A percentile compares a stretch with the other conserved stretches of the same genome.
Evolutionary conservation across 2,888 invertebrate genomes (phyloP).

Genomic region (Anthophora plumipes): DNA sequence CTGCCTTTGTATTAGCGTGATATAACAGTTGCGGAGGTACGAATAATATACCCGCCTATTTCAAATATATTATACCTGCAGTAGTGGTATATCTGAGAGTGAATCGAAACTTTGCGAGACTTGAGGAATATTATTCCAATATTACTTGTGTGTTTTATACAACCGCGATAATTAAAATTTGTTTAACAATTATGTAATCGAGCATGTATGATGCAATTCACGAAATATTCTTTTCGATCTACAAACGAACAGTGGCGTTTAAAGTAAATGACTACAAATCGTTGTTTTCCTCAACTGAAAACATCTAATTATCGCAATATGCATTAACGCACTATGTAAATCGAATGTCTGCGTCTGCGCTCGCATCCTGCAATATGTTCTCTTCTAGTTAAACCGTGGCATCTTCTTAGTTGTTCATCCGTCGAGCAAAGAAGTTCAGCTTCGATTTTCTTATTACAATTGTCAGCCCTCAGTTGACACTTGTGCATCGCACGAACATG

Average conservation of each 20-base stretch:
- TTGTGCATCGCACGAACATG: slow-evolving; percentile 21
- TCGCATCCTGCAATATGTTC: slow-evolving; percentile 64
- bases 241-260: not conserved
- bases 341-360: slow-evolving; percentile 63
- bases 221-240: not conserved
- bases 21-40: not conserved
- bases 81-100: too few species aligned
- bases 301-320: slow-evolving; percentile 58
- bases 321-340: slow-evolving; percentile 50
- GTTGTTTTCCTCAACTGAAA: slow-evolving; percentile 26
- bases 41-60: not conserved
- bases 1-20: not conserved
- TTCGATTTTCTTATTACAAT: slow-evolving; percentile 65
- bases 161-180: too few species aligned
- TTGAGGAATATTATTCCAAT: not conserved
- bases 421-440: slow-evolving; percentile 47
- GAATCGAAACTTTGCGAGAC: too few species aligned
- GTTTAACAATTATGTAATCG: not conserved
- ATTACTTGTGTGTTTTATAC: too few species aligned
- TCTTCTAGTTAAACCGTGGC: slow-evolving; percentile 62
- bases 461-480: slow-evolving; percentile 27
- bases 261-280: not conserved
- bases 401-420: slow-evolving; percentile 62
- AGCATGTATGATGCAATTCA: not conserved
- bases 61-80: not conserved